A percentile compares a stretch with the other conserved stretches of the same genome.
These are phyloP conservation scores for Crocallis elinguaria DNA, from an alignment of 2,888 invertebrate genomes.

Conservation along the genomic window DNA sequence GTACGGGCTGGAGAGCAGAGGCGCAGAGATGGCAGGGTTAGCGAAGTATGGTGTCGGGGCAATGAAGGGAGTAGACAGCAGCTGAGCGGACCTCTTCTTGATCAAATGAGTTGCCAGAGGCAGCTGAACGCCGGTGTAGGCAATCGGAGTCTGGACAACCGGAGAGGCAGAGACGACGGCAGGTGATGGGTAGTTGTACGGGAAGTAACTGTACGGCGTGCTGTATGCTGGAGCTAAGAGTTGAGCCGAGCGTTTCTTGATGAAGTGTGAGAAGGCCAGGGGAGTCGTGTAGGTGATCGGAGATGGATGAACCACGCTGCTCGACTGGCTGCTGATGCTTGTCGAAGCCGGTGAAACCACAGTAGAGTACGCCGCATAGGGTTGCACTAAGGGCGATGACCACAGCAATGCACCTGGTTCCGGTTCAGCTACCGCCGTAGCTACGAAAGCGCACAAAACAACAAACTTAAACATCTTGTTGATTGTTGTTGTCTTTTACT, in stretches of 20 bases:
- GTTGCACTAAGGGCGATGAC: slow-evolving; percentile 16
- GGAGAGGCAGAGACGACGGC: slow-evolving; percentile 4
- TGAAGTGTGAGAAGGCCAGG: slow-evolving; percentile 51
- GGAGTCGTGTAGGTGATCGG: slow-evolving; percentile 52
- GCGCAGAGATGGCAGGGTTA: slow-evolving; percentile 19
- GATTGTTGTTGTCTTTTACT: slow-evolving; percentile 57
- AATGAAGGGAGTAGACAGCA: slow-evolving; percentile 42
- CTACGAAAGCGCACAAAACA: slow-evolving; percentile 84
- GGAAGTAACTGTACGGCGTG: slow-evolving; percentile 20
- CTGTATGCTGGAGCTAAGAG: slow-evolving; percentile 24
- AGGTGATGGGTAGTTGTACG: slow-evolving; percentile 20
- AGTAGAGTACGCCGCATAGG: slow-evolving; percentile 45
- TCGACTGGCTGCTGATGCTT: slow-evolving; percentile 61
- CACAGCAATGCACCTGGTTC: slow-evolving; percentile 33
- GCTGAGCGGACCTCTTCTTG: slow-evolving; percentile 39
- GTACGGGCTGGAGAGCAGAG: slow-evolving; percentile 19
- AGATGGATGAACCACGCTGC: slow-evolving; percentile 66
- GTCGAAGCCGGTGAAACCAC: slow-evolving; percentile 56
- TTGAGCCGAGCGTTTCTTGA: slow-evolving; percentile 47
- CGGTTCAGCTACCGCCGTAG: slow-evolving; percentile 77
- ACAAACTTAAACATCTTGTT: slow-evolving; percentile 76
- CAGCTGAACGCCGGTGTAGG: slow-evolving; percentile 11
- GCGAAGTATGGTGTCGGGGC: slow-evolving; percentile 22
- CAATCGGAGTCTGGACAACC: slow-evolving; percentile 3
- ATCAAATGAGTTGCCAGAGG: slow-evolving; percentile 25